These are phyloP conservation scores for Camptogramma bilineatum DNA, from an alignment of 2,888 invertebrate species.

Conservation along the genomic window DNA sequence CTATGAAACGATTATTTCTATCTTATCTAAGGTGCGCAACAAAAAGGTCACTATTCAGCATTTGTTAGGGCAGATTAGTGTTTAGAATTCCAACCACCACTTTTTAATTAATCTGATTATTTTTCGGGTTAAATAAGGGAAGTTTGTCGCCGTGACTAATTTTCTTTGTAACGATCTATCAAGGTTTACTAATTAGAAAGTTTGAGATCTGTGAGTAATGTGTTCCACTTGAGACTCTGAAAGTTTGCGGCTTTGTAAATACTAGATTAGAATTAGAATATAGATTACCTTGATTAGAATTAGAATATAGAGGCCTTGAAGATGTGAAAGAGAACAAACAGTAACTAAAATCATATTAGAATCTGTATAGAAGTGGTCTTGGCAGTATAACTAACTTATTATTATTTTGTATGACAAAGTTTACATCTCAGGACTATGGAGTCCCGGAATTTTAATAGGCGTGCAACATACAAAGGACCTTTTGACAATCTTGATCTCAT, in stretches of 20 bases:
- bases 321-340: not conserved
- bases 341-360: not conserved
- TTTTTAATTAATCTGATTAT: not conserved
- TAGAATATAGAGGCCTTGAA: constrained; percentile 19
- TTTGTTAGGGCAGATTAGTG: not conserved
- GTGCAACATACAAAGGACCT: too few relatives aligned
- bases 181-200: constrained; percentile 43
- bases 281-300: constrained; percentile 32
- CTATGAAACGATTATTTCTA: too few relatives aligned
- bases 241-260: constrained; percentile 34
- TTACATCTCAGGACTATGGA: too few relatives aligned
- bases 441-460: too few relatives aligned
- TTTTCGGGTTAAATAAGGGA: constrained; percentile 1
- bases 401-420: too few relatives aligned
- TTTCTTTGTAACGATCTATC: constrained; percentile 34
- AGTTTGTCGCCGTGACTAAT: constrained; percentile 19
- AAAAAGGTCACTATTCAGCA: too few relatives aligned
- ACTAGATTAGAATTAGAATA: constrained; percentile 32
- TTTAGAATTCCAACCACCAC: constrained; percentile 5
- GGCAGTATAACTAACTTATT: too few relatives aligned
- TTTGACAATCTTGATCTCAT: too few relatives aligned
- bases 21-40: too few relatives aligned
- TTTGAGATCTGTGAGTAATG: constrained; percentile 39
- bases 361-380: too few relatives aligned
- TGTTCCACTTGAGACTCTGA: constrained; percentile 33